These are phyloP conservation scores for Phalera bucephala DNA, from an alignment of 2,888 invertebrate genomes.

Conservation along the genomic window DNA sequence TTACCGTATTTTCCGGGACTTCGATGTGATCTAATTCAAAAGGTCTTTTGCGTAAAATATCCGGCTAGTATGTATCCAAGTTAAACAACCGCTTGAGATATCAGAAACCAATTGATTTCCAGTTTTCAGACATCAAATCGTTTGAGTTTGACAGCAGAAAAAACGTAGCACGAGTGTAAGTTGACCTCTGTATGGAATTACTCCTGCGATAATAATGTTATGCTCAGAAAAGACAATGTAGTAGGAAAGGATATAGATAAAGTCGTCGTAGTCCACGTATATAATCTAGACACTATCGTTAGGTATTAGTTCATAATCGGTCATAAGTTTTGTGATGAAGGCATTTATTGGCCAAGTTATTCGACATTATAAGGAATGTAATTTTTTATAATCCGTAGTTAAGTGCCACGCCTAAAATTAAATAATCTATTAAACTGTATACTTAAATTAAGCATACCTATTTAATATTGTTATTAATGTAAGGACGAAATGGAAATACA, in stretches of 20 bases:
- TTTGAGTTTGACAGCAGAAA: too few species aligned
- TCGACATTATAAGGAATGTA: slow-evolving; percentile 64
- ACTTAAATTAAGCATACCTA: slow-evolving; percentile 60
- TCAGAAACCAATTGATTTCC: too few species aligned
- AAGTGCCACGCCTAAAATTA: slow-evolving; percentile 81
- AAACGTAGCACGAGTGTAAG: too few species aligned
- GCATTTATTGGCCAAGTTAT: slow-evolving; percentile 78
- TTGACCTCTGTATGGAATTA: neutral
- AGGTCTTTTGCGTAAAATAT: too few species aligned
- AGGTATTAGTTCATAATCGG: slow-evolving; percentile 32
- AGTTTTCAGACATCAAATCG: too few species aligned
- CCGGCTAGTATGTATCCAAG: too few species aligned
- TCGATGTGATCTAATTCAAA: too few species aligned
- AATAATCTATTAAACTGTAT: slow-evolving; percentile 57
- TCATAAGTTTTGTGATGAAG: slow-evolving; percentile 69
- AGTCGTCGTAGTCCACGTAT: slow-evolving; percentile 44
- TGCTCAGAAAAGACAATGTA: slow-evolving; percentile 79
- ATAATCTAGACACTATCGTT: slow-evolving; percentile 40
- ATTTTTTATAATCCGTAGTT: slow-evolving; percentile 71
- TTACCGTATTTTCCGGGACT: too few species aligned
- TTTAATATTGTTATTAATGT: slow-evolving; percentile 74
- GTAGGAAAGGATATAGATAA: slow-evolving; percentile 49
- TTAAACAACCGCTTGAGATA: too few species aligned
- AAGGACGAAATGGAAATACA: slow-evolving; percentile 68
- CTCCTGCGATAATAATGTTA: slow-evolving; percentile 28